Evolutionary conservation across 1,140 invertebrate genomes (phyloP).

Genomic region (Sarcophaga peregrina): DNA sequence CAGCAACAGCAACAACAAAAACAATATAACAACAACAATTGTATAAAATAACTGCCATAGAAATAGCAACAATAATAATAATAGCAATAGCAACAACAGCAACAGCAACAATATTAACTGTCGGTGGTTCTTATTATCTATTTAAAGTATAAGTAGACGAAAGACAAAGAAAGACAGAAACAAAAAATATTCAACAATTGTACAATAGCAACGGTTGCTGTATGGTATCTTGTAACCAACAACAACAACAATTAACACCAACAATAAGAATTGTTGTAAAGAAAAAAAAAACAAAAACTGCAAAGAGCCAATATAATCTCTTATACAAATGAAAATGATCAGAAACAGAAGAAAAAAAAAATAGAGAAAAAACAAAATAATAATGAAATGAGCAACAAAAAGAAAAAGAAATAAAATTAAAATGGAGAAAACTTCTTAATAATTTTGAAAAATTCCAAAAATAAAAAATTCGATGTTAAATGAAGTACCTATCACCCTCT

Average conservation of each 20-base stretch:
- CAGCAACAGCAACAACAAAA: neutral
- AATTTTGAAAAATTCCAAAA: too few relatives aligned
- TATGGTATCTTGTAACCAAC: conserved; percentile 31
- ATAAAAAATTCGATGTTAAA: too few relatives aligned
- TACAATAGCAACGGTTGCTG: conserved; percentile 25
- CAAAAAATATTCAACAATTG: neutral
- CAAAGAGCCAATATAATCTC: conserved; percentile 15
- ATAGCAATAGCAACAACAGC: neutral
- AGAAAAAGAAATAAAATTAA: too few relatives aligned
- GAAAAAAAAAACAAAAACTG: neutral
- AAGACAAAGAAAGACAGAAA: neutral
- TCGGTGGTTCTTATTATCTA: conserved; percentile 37
- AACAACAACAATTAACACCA: neutral
- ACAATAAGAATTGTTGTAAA: neutral
- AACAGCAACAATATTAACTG: neutral
- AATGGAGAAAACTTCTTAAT: too few relatives aligned
- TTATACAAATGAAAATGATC: conserved; percentile 5
- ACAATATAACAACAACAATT: neutral
- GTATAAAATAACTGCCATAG: neutral
- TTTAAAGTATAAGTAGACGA: neutral
- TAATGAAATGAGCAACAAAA: neutral
- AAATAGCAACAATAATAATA: neutral
- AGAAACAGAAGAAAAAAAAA: neutral
- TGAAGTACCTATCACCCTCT: too few relatives aligned
- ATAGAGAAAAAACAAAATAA: too few relatives aligned